Conservation (phyloP, 1,140 invertebrate genomes). For the Meloidogyne hapla region DNA sequence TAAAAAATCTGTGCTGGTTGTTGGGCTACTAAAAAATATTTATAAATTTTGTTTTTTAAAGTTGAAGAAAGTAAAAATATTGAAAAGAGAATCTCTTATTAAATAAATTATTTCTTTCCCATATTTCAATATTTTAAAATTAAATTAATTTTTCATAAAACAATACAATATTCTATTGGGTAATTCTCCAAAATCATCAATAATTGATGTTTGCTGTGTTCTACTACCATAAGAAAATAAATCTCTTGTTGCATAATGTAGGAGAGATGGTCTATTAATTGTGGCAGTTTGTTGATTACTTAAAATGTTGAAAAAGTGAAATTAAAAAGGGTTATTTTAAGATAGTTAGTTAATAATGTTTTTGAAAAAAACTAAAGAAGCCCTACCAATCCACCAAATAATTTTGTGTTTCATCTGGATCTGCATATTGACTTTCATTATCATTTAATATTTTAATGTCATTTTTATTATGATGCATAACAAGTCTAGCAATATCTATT, state of each 20-base stretch:
- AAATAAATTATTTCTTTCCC: slow-evolving; percentile 9
- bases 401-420: slow-evolving; percentile 7
- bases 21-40: slow-evolving; percentile 8
- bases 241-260: neutral
- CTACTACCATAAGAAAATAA: neutral
- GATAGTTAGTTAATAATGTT: no score
- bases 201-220: no score
- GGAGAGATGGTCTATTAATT: neutral
- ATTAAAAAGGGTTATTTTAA: no score
- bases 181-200: neutral
- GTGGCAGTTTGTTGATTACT: neutral
- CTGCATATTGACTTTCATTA: slow-evolving; percentile 21
- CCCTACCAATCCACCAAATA: neutral
- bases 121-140: neutral
- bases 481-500: slow-evolving; percentile 27
- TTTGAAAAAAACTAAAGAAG: neutral
- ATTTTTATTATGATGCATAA: slow-evolving; percentile 12
- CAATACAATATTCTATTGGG: neutral
- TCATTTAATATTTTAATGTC: slow-evolving; percentile 1
- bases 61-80: no score
- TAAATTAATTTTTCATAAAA: neutral
- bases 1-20: neutral
- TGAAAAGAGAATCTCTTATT: neutral
- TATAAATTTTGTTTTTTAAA: neutral
- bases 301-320: neutral